A percentile compares a stretch with the other conserved stretches of the same genome.
phyloP scores from a whole-genome alignment of 2,888 invertebrate species.

The Clitarchus hookeri region DNA sequence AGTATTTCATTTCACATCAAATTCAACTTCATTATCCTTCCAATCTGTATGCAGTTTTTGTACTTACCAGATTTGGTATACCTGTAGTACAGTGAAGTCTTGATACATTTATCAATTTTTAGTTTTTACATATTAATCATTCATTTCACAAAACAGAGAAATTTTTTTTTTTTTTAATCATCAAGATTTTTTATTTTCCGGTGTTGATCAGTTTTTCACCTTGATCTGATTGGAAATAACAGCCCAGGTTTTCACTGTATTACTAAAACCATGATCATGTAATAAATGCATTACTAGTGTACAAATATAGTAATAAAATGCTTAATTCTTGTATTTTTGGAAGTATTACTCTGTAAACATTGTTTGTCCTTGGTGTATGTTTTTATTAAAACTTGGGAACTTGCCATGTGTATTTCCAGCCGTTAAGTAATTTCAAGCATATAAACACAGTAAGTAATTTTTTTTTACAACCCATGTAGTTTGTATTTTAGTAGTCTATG shows the following conservation, averaged over 20 bases:
- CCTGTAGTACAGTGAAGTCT: not conserved
- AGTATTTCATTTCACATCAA: not conserved
- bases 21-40: not conserved
- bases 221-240: not conserved
- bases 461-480: too few species aligned
- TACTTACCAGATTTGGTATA: not conserved
- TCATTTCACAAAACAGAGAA: not conserved
- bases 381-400: not conserved
- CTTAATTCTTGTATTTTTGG: not conserved
- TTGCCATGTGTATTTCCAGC: too few species aligned
- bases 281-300: not conserved
- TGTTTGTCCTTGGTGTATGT: not conserved
- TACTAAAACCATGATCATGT: not conserved
- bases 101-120: too few species aligned
- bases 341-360: not conserved
- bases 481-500: too few species aligned
- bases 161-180: not conserved
- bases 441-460: too few species aligned
- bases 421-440: too few species aligned
- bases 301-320: constrained; percentile 14
- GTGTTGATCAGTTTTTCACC: not conserved
- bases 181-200: not conserved
- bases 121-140: too few species aligned
- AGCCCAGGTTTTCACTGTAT: not conserved
- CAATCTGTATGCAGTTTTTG: not conserved